A percentile compares a stretch with the other conserved stretches of the same genome.
Conservation (phyloP, 2,888 invertebrate genomes). For the Yponomeuta plumbellus region DNA sequence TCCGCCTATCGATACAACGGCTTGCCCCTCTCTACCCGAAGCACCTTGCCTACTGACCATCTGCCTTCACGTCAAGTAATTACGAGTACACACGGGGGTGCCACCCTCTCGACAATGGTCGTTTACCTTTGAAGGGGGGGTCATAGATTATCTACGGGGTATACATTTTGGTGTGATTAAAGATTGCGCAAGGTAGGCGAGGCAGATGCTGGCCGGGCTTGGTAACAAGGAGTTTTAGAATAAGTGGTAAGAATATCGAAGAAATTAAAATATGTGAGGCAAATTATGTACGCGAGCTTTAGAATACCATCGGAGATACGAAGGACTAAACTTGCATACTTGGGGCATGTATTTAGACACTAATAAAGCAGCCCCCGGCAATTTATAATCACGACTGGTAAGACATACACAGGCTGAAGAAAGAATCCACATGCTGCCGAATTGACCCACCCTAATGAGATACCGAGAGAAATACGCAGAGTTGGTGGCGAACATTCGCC, state of each 20-base stretch:
- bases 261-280: too few relatives aligned
- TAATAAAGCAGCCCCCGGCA: too few relatives aligned
- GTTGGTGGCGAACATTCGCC: too few relatives aligned
- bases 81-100: slow-evolving; percentile 64
- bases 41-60: slow-evolving; percentile 68
- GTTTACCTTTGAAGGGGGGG: slow-evolving; percentile 65
- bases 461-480: too few relatives aligned
- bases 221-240: background rate
- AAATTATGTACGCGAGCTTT: too few relatives aligned
- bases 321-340: too few relatives aligned
- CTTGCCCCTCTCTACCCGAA: slow-evolving; percentile 50
- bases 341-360: too few relatives aligned
- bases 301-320: too few relatives aligned
- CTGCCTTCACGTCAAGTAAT: slow-evolving; percentile 73
- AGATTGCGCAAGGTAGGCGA: background rate
- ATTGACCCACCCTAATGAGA: too few relatives aligned
- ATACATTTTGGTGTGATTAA: background rate
- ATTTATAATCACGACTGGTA: too few relatives aligned
- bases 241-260: background rate
- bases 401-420: too few relatives aligned
- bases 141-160: slow-evolving; percentile 7
- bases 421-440: too few relatives aligned
- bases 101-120: slow-evolving; percentile 62
- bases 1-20: background rate
- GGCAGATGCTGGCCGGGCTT: background rate